phyloP scores from a whole-genome alignment of 2,888 invertebrate species.

The Sabatieria punctata region DNA sequence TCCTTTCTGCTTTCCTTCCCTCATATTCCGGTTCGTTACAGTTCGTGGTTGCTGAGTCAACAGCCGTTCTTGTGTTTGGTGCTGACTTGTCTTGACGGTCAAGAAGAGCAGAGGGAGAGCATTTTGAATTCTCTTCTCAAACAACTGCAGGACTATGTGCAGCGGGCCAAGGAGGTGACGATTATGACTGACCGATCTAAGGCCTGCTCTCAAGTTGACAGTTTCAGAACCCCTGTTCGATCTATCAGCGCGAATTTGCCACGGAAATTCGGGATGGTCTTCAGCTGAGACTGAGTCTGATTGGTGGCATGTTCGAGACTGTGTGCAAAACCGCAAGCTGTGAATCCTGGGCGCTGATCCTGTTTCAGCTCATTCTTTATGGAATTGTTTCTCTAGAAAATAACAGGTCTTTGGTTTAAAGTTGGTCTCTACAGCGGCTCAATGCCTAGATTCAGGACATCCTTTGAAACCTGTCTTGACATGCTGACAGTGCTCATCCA shows the following conservation, averaged over 20 bases:
- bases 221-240: constrained; percentile 10
- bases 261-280: constrained; percentile 60
- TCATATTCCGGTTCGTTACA: no score
- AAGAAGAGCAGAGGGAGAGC: constrained; percentile 85
- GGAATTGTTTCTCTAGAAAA: constrained; percentile 79
- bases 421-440: constrained; percentile 5
- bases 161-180: constrained; percentile 23
- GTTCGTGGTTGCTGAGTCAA: constrained; percentile 37
- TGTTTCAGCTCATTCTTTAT: constrained; percentile 79
- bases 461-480: constrained; percentile 86
- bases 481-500: constrained; percentile 92
- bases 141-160: constrained; percentile 58
- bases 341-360: constrained; percentile 77
- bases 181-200: no score
- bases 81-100: constrained; percentile 72
- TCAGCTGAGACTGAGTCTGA: constrained; percentile 68
- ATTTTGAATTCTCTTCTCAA: constrained; percentile 71
- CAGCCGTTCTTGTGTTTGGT: constrained; percentile 87
- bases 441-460: constrained; percentile 47
- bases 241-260: constrained; percentile 5
- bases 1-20: no score
- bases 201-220: no score
- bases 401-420: constrained; percentile 44
- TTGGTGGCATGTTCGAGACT: constrained; percentile 96
- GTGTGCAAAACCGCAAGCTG: constrained; percentile 74